Percentiles rank a stretch among this genome's conserved stretches.
These are phyloP conservation scores for Apogon talboti DNA, from an alignment of 2,797 vertebrate genomes.

Conservation along the genomic window DNA sequence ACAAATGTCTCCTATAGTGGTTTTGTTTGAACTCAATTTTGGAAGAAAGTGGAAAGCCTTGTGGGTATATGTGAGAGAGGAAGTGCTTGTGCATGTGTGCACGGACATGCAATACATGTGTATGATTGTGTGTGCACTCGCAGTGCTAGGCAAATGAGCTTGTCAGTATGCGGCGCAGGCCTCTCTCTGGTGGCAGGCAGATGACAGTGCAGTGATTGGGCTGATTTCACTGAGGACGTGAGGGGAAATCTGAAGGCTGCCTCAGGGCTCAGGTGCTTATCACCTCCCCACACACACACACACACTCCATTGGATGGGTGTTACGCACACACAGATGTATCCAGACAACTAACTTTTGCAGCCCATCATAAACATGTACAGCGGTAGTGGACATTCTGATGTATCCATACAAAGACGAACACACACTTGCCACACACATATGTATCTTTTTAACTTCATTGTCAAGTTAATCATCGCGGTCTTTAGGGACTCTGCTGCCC, in stretches of 20 bases:
- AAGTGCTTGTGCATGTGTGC: slow-evolving; percentile 6
- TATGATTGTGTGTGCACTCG: neutral
- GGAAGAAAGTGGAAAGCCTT: slow-evolving; percentile 52
- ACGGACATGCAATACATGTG: neutral
- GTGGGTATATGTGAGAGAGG: slow-evolving; percentile 45
- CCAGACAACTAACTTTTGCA: slow-evolving; percentile 38
- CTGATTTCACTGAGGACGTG: slow-evolving; percentile 79
- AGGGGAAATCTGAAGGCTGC: slow-evolving; percentile 79
- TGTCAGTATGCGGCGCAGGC: slow-evolving; percentile 77
- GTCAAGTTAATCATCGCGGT: slow-evolving; percentile 73
- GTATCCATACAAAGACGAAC: slow-evolving; percentile 4
- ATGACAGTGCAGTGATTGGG: slow-evolving; percentile 81
- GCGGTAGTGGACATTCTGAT: slow-evolving; percentile 4
- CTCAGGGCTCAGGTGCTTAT: slow-evolving; percentile 80
- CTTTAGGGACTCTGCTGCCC: slow-evolving; percentile 28
- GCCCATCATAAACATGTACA: neutral
- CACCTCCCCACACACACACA: slow-evolving; percentile 64
- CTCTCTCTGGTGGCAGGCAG: slow-evolving; percentile 78
- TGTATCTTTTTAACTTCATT: slow-evolving; percentile 42
- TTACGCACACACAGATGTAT: neutral
- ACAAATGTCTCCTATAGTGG: slow-evolving; percentile 53
- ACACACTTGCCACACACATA: neutral
- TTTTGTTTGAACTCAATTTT: slow-evolving; percentile 65
- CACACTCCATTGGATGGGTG: slow-evolving; percentile 19
- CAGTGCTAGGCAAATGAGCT: slow-evolving; percentile 70